Evolutionary conservation across 1,140 invertebrate species (phyloP).

Genomic region (Diachasmimorpha longicaudata): DNA sequence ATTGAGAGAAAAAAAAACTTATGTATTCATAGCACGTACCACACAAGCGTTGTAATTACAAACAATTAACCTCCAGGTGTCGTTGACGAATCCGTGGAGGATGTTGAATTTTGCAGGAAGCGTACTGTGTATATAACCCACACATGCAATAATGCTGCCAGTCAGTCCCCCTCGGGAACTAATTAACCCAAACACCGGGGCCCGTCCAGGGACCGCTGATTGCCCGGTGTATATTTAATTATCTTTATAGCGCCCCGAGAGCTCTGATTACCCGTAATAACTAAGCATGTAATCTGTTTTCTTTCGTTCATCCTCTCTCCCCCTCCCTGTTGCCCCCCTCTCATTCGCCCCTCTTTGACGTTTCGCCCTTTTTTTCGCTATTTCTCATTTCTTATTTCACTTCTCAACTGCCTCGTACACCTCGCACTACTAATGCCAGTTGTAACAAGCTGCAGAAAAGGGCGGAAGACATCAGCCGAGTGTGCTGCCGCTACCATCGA

Average conservation of each 20-base stretch:
- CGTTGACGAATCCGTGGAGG: conserved; percentile 5
- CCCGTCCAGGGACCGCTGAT: conserved; percentile 21
- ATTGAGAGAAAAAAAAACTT: not conserved
- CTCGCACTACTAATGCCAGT: conserved; percentile 15
- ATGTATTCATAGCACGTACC: not conserved
- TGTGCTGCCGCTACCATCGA: not conserved
- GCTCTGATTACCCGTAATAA: conserved; percentile 35
- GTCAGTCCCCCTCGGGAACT: conserved; percentile 16
- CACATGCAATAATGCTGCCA: not conserved
- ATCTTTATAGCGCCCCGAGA: conserved; percentile 27
- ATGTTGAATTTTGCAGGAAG: conserved; percentile 5
- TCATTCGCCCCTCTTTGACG: conserved; percentile 5
- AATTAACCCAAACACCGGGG: conserved; percentile 33
- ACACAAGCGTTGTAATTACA: not conserved
- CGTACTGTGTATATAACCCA: not conserved
- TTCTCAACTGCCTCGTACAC: not conserved
- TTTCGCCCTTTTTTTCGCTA: conserved; percentile 11
- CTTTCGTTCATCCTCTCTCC: not conserved
- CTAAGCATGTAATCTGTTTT: conserved; percentile 31
- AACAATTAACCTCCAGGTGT: conserved; percentile 18
- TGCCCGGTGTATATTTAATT: conserved; percentile 35
- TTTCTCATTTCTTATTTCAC: not conserved
- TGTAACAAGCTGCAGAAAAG: conserved; percentile 23
- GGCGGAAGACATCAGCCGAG: conserved; percentile 23
- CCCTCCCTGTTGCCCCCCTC: not conserved